Conservation (phyloP, 2,113 vertebrate genomes). For the Oreochromis tanganicae region DNA sequence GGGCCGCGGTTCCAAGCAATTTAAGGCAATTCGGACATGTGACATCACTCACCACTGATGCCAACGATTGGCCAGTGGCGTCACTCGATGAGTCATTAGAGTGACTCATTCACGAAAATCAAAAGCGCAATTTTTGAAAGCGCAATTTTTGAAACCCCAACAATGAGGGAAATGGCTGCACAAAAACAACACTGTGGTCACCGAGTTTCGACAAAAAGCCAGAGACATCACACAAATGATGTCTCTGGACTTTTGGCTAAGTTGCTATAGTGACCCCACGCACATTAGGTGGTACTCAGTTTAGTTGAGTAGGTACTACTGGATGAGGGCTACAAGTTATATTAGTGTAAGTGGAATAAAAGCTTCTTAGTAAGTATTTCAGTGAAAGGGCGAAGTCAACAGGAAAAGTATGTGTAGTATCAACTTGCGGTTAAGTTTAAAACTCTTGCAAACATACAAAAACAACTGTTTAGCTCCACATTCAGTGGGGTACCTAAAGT, state of each 20-base stretch:
- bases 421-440: neutral
- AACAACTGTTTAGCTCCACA: neutral
- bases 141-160: neutral
- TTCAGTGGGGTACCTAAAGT: neutral
- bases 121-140: neutral
- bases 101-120: neutral
- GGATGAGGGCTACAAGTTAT: neutral
- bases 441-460: neutral
- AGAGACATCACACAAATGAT: neutral
- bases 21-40: neutral
- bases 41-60: neutral
- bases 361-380: neutral
- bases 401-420: neutral
- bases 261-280: neutral
- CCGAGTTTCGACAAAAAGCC: neutral
- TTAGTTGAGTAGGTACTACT: neutral
- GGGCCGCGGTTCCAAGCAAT: neutral
- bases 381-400: neutral
- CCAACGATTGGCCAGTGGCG: neutral
- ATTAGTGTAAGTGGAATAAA: neutral
- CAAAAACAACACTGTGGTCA: neutral
- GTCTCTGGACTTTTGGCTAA: neutral
- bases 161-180: neutral
- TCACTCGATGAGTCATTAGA: neutral
- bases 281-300: neutral